Percentiles rank a stretch among this genome's conserved stretches.
Conservation (phyloP, 1,140 invertebrate species). For the Eciton burchellii region DNA sequence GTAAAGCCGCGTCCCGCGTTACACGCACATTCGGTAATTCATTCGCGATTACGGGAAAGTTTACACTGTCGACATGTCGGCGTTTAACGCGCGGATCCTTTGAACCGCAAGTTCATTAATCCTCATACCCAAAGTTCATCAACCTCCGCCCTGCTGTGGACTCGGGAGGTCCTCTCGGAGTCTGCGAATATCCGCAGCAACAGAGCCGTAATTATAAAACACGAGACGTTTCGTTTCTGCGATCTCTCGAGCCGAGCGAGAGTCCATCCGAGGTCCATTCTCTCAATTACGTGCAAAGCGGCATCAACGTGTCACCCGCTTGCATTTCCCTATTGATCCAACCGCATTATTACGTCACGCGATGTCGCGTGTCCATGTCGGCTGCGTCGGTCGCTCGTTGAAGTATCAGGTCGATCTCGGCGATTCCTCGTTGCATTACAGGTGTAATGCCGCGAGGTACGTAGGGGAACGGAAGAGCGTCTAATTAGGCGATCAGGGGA, state of each 20-base stretch:
- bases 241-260: too few species aligned
- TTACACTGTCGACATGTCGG: conserved; percentile 41
- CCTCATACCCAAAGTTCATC: conserved; percentile 37
- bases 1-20: conserved; percentile 28
- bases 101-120: conserved; percentile 46
- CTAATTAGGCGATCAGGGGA: conserved; percentile 67
- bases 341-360: conserved; percentile 2
- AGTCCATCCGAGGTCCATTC: neutral
- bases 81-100: conserved; percentile 17
- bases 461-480: conserved; percentile 12
- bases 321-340: neutral
- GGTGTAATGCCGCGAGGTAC: conserved; percentile 7
- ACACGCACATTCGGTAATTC: conserved; percentile 26
- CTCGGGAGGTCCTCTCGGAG: neutral
- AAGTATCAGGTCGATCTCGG: conserved; percentile 17
- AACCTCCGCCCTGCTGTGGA: conserved; percentile 1
- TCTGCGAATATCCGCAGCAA: neutral
- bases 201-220: too few species aligned
- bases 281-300: neutral
- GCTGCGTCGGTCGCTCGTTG: neutral
- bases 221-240: too few species aligned
- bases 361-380: neutral
- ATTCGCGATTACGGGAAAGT: conserved; percentile 64
- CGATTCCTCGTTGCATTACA: conserved; percentile 7
- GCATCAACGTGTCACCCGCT: too few species aligned